phyloP scores from a whole-genome alignment of 2,113 vertebrate genomes.

The Heterotilapia buettikoferi region DNA sequence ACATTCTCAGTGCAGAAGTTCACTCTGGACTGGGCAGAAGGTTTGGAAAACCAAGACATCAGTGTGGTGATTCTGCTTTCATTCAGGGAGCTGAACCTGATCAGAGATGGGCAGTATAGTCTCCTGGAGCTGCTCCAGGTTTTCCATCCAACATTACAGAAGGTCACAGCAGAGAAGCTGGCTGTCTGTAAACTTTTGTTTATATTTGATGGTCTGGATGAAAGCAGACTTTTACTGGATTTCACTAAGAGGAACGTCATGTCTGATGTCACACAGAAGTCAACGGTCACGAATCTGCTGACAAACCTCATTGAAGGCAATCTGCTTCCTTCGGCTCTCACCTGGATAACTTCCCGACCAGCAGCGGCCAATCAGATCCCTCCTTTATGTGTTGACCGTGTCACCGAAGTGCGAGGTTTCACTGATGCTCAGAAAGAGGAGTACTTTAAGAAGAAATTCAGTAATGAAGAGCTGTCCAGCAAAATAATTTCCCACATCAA shows the following conservation, averaged over 20 bases:
- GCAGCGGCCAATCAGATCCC: neutral
- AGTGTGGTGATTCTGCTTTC: neutral
- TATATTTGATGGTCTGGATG: accelerated
- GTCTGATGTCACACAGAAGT: neutral
- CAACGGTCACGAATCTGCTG: neutral
- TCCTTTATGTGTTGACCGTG: neutral
- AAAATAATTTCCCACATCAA: neutral
- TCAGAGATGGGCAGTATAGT: neutral
- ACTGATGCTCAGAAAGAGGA: neutral
- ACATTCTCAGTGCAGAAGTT: too few relatives aligned
- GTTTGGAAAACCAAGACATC: neutral
- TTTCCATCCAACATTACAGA: neutral
- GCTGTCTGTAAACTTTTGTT: accelerated
- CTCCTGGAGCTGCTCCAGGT: neutral
- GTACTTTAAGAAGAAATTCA: neutral
- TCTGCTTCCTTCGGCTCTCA: neutral
- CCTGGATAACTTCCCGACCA: constrained; percentile 3
- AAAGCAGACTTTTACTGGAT: neutral
- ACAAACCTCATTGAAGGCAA: neutral
- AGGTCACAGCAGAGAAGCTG: neutral
- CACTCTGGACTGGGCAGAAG: neutral
- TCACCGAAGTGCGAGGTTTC: constrained; percentile 22
- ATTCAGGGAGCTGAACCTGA: neutral
- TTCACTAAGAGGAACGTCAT: neutral
- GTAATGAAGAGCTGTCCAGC: neutral